Evolutionary conservation across 2,888 invertebrate genomes (phyloP), one percentile per base, ranked within the genome.

Genomic region (Imbricaverruca yamaguchii): DNA sequence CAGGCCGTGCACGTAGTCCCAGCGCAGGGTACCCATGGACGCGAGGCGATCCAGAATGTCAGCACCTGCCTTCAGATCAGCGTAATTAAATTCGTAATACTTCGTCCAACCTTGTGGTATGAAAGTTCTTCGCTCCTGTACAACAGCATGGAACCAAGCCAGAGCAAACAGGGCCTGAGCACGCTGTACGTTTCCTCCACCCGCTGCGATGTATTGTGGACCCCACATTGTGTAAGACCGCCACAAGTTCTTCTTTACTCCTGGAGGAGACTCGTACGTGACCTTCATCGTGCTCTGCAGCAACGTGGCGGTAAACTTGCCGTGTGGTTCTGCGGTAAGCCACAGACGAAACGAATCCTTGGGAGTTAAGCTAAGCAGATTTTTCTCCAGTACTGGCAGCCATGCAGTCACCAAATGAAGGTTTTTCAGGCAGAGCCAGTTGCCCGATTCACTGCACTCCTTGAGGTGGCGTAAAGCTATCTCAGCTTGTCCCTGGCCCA

Each of bases 51-150:
- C 90, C 81, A 91, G 89, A 74, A 93, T 88, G 83, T 92, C 91
- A 67, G 92, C 89, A 0, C 93, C 93, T 9, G 94, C 93, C 80
- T 91, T 90, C 1, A 95, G 88, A 87, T 96, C 96, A 0, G 93
- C 90, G 85, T 93, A 92, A 81, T 92, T 93, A 88, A 96, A 96
- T 86, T 96, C 95, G 87, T 97, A 96, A 86, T 91, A 91, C 86
- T 93, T 94, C 0, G 93, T 93, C 96, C 96, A 96, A 0, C 95
- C 94, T 89, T 95, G 94, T 0, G 97, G 97, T 84, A 97, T 94
- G 87, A 93, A 98, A 81, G 93, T 94, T 82, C 98, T 90, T 69
- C 99, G 90, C 88, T 99, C 98, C 85, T 90, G 90, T 81, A 96
- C 90, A 21, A 97, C 89, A 0, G 98, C 96, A 87, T 98, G 97